Base-by-base conservation (phyloP, 2,888 invertebrate genomes). In the Ypsolopha sequella region DNA sequence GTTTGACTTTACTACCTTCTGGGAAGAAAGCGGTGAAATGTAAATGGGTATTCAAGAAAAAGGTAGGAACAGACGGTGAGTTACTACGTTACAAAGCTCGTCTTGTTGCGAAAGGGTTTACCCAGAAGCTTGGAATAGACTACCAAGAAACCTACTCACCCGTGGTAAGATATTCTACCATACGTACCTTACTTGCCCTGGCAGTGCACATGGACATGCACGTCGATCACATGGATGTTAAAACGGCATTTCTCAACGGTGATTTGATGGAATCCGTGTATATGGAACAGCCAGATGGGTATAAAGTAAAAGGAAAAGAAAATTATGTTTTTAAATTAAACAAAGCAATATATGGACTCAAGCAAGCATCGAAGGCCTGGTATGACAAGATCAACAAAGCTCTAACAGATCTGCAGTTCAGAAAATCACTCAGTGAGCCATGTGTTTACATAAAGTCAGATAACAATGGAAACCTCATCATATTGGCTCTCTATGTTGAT, bases 11-110 rank as follows among this genome's bases (percentile, higher is more conserved):
- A 34, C 43, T n/a, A 35, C 43, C 35, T 13, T 13, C 9, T 11
- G 50, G 36, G 7, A 36, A 48, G 36, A 52, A 48, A 48, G 39
- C 48, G 7, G 48, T 52, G 14, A 47, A 36, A 11, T 52, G 52
- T 11, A 52, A 48, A 36, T 52, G 52, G 52, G 48, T 52, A 24
- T 52, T 48, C 11, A 52, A 47, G 33, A 52, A 43, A 24, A 52
- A 52, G 33, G 14, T 14, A 8, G 52, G 43, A n/a, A 7, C 43
- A 24, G 24, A 48, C 24, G 52, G 52, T 11, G n/a, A 52, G 36
- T 36, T 52, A 24, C 2, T 43, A 11, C 48, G 48, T 4, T 48
- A 52, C 24, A 52, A 52, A 52, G 52, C 52, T 6, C 48, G 51
- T 6, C 48, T 52, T 43, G 52, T 52, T 8, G 52, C 52, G 2